Conservation (phyloP, 1,140 invertebrate genomes). For the Ceratina japonica region DNA sequence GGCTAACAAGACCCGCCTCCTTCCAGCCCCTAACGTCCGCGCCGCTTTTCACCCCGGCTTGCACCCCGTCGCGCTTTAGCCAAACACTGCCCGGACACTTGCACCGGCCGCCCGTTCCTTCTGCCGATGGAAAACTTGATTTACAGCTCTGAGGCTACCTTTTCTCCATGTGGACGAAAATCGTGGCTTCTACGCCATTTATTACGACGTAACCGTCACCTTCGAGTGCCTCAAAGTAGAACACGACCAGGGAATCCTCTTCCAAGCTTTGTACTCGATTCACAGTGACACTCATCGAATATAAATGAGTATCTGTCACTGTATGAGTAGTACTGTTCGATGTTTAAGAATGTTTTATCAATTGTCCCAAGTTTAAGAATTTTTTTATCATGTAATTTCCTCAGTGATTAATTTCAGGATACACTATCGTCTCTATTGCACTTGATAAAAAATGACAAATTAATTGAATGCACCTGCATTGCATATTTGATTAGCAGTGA, state of each 20-base stretch:
- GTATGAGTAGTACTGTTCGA: too few relatives aligned
- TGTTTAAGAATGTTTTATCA: too few relatives aligned
- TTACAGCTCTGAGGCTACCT: constrained; percentile 44
- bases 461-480: too few relatives aligned
- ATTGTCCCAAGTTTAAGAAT: too few relatives aligned
- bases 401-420: too few relatives aligned
- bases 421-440: too few relatives aligned
- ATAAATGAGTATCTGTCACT: too few relatives aligned
- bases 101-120: constrained; percentile 25
- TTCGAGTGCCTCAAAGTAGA: not conserved
- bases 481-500: too few relatives aligned
- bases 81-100: constrained; percentile 56
- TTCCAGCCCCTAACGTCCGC: constrained; percentile 40
- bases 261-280: not conserved
- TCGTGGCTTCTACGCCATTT: constrained; percentile 15
- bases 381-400: too few relatives aligned
- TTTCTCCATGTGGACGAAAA: not conserved
- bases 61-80: constrained; percentile 54
- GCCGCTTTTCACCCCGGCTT: constrained; percentile 57
- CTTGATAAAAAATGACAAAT: too few relatives aligned
- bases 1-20: constrained; percentile 68
- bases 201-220: not conserved
- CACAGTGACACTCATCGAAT: not conserved
- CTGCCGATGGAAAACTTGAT: constrained; percentile 56
- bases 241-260: not conserved